Evolutionary conservation across 2,113 vertebrate genomes (phyloP).

Genomic region (Panthera tigris): DNA sequence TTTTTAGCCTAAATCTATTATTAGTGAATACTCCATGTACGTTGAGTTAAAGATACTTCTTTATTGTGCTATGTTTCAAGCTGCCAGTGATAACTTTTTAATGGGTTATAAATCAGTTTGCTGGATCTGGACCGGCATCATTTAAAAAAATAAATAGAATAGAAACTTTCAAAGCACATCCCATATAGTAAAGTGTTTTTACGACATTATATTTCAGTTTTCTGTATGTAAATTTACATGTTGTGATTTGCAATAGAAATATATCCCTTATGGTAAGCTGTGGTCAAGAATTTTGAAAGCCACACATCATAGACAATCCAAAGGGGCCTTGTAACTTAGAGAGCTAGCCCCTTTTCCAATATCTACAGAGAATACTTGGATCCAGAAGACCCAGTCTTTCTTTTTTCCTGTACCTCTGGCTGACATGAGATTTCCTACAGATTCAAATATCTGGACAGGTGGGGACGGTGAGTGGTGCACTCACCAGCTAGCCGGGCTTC

Average conservation of each 20-base stretch:
- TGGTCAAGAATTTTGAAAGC: background rate
- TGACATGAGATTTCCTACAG: background rate
- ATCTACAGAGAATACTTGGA: background rate
- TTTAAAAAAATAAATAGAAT: background rate
- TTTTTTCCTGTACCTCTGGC: background rate
- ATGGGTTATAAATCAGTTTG: background rate
- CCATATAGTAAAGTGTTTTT: background rate
- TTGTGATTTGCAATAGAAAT: background rate
- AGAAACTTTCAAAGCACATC: background rate
- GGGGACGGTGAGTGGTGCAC: background rate
- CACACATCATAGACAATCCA: background rate
- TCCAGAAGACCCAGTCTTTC: background rate
- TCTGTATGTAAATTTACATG: background rate
- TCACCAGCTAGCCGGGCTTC: background rate
- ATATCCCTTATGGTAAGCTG: background rate
- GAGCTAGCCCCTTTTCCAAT: background rate
- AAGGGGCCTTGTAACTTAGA: background rate
- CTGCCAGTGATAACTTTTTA: background rate
- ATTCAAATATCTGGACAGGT: background rate
- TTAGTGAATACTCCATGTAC: background rate
- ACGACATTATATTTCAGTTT: background rate
- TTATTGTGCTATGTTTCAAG: background rate
- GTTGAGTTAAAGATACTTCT: background rate
- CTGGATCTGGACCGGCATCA: background rate
- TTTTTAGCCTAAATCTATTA: background rate